These are phyloP conservation scores for Cryptophagus acutangulus DNA, from an alignment of 2,888 invertebrate species.

Conservation along the genomic window DNA sequence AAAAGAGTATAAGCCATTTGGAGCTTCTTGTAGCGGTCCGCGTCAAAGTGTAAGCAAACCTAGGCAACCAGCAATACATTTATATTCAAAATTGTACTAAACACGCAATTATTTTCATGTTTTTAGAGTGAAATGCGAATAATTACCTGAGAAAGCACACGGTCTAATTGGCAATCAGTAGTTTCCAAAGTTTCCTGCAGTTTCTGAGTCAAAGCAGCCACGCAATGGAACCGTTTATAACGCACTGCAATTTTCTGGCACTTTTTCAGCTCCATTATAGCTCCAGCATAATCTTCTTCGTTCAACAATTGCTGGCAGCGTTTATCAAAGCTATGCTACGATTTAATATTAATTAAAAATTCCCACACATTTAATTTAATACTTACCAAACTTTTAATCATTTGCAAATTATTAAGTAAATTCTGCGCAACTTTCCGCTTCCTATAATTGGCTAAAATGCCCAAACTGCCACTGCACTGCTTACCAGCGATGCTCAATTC, in stretches of 20 bases:
- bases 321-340: slow-evolving; percentile 79
- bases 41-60: slow-evolving; percentile 69
- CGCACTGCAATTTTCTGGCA: slow-evolving; percentile 81
- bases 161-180: slow-evolving; percentile 87
- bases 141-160: slow-evolving; percentile 70
- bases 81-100: slow-evolving; percentile 3
- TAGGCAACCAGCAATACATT: slow-evolving; percentile 34
- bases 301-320: slow-evolving; percentile 75
- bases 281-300: slow-evolving; percentile 82
- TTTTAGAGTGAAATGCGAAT: slow-evolving; percentile 1
- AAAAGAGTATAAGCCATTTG: slow-evolving; percentile 83
- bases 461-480: slow-evolving; percentile 80
- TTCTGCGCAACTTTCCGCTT: slow-evolving; percentile 80
- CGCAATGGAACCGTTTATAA: slow-evolving; percentile 86
- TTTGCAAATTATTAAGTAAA: slow-evolving; percentile 71
- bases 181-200: slow-evolving; percentile 86
- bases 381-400: slow-evolving; percentile 72
- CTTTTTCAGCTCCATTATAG: slow-evolving; percentile 82
- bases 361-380: slow-evolving; percentile 7
- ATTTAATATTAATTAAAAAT: background rate
- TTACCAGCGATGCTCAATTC: slow-evolving; percentile 72
- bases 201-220: slow-evolving; percentile 79
- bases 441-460: slow-evolving; percentile 85
- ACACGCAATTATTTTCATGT: background rate
- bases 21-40: slow-evolving; percentile 72